These are phyloP conservation scores for Lepus americanus DNA, from an alignment of 2,113 vertebrate genomes.

Conservation along the genomic window DNA sequence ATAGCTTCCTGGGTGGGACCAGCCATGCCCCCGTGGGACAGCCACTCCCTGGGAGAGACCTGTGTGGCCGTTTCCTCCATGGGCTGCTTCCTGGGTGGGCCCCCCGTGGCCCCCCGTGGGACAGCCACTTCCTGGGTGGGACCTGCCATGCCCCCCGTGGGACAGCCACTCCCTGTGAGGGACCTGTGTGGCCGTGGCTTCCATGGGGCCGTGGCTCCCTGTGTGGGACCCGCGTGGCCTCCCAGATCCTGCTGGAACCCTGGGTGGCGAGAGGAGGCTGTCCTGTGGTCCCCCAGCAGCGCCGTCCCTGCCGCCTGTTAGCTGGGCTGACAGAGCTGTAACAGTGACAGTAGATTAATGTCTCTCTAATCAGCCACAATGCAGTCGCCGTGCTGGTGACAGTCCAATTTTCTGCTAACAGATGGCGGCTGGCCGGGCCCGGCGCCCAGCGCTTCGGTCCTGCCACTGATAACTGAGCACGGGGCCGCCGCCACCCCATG, in stretches of 20 bases:
- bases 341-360: conserved; percentile 93
- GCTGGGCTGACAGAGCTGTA: conserved; percentile 86
- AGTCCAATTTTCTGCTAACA: conserved; percentile 99
- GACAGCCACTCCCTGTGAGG: not conserved
- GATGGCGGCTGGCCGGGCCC: conserved; percentile 93
- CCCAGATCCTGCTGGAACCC: not conserved
- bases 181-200: too few relatives aligned
- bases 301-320: conserved; percentile 48
- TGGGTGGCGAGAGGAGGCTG: too few relatives aligned
- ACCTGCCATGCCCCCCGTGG: fast-evolving
- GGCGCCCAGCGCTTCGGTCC: conserved; percentile 90
- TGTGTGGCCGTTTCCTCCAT: too few relatives aligned
- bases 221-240: too few relatives aligned
- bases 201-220: too few relatives aligned
- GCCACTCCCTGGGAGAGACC: not conserved
- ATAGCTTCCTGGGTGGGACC: fast-evolving
- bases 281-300: not conserved
- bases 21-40: fast-evolving
- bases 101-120: too few relatives aligned
- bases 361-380: conserved; percentile 95
- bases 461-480: conserved; percentile 89
- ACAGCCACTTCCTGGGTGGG: fast-evolving
- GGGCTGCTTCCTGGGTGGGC: too few relatives aligned
- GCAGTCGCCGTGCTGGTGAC: conserved; percentile 95
- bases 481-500: conserved; percentile 85